These are phyloP conservation scores for Todiramphus chloris DNA, from an alignment of 2,113 vertebrate genomes.

Conservation along the genomic window DNA sequence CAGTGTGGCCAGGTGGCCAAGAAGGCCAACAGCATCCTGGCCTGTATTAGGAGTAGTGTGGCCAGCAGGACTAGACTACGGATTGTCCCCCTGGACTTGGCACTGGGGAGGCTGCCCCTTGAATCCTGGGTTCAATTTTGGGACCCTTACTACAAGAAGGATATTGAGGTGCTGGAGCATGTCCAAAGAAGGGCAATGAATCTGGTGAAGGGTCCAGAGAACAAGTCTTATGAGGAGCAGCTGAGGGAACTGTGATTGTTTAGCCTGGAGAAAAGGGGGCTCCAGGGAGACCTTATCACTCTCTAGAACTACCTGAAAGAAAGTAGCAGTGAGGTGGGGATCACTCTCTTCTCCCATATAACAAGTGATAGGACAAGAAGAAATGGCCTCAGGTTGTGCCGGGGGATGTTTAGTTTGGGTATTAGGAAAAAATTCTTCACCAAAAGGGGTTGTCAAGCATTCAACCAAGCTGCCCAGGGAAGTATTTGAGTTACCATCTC, in stretches of 20 bases:
- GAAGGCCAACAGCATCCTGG: background rate
- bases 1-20: background rate
- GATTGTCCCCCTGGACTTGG: background rate
- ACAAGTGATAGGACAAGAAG: background rate
- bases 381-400: background rate
- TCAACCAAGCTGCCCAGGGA: background rate
- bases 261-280: background rate
- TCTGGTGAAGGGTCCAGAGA: background rate
- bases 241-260: background rate
- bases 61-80: background rate
- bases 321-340: background rate
- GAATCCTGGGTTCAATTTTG: background rate
- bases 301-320: background rate
- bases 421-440: background rate
- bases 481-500: background rate
- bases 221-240: fast-evolving
- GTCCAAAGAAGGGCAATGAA: background rate
- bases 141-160: too few species aligned
- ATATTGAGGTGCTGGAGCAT: fast-evolving
- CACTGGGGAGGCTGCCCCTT: background rate
- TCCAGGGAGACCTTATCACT: background rate
- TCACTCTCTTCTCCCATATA: background rate
- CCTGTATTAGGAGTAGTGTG: background rate
- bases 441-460: background rate
- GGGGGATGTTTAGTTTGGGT: background rate